Conservation (phyloP, 2,797 vertebrate species). For the Phrynocephalus vlangalii region DNA sequence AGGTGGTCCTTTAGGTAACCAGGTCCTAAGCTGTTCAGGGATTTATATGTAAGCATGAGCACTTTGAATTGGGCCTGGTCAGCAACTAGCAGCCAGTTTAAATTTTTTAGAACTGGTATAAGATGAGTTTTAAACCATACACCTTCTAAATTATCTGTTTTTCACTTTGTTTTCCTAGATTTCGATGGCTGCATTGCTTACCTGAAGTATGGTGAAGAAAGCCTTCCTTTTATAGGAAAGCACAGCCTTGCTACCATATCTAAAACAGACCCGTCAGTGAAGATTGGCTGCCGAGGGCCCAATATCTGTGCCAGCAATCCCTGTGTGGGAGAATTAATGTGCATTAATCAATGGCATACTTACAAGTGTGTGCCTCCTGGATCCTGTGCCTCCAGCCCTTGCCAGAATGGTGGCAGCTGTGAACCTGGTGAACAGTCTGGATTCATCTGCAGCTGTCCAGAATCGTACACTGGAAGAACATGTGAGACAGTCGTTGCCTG, state of each 20-base stretch:
- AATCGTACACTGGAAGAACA: slow-evolving; percentile 85
- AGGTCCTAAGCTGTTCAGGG: no score
- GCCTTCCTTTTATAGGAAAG: slow-evolving; percentile 89
- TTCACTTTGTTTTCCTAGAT: slow-evolving; percentile 76
- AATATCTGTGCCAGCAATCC: slow-evolving; percentile 92
- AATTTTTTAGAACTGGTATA: no score
- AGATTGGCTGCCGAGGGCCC: slow-evolving; percentile 93
- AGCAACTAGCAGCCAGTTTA: no score
- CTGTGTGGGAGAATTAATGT: slow-evolving; percentile 92
- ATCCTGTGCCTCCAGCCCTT: slow-evolving; percentile 90
- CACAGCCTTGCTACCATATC: slow-evolving; percentile 87
- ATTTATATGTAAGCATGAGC: no score
- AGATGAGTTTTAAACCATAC: neutral
- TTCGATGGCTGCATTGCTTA: slow-evolving; percentile 93
- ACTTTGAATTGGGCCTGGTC: no score
- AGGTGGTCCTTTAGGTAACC: no score
- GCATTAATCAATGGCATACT: slow-evolving; percentile 94
- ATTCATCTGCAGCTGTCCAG: slow-evolving; percentile 91
- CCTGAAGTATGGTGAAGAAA: slow-evolving; percentile 88
- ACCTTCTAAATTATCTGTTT: neutral
- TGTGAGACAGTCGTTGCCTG: slow-evolving; percentile 91
- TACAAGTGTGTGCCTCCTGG: slow-evolving; percentile 92
- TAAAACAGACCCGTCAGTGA: slow-evolving; percentile 85
- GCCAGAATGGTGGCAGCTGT: slow-evolving; percentile 92
- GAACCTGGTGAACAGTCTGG: slow-evolving; percentile 80